phyloP scores from a whole-genome alignment of 92 coral and sea anemone species.

The Zoanthus gigantus region DNA sequence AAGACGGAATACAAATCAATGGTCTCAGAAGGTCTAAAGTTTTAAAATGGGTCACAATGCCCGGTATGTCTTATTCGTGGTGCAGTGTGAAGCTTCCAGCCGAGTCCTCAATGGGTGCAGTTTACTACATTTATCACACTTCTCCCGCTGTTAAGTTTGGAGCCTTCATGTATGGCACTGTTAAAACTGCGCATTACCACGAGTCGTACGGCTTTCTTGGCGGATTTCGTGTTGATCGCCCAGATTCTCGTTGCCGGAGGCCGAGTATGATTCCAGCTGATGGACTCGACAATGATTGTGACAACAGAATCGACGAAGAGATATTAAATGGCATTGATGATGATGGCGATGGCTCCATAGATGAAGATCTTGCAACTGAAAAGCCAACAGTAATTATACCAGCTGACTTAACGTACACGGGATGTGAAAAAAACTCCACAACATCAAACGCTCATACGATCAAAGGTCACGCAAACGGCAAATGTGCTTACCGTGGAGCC shows the following conservation, averaged over 20 bases:
- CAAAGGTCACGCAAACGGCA: conserved; percentile 60
- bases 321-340: conserved; percentile 77
- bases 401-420: conserved; percentile 34
- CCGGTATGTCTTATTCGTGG: conserved; percentile 59
- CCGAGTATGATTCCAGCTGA: conserved; percentile 72
- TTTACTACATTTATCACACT: conserved; percentile 72
- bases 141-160: conserved; percentile 77
- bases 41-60: conserved; percentile 55
- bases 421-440: conserved; percentile 42
- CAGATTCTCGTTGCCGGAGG: conserved; percentile 40
- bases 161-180: conserved; percentile 70
- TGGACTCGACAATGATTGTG: conserved; percentile 90
- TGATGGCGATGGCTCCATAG: conserved; percentile 83
- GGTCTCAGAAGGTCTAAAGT: conserved; percentile 28
- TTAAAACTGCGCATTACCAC: conserved; percentile 19
- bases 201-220: conserved; percentile 82
- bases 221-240: conserved; percentile 63
- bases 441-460: conserved; percentile 22
- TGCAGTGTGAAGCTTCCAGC: conserved; percentile 53
- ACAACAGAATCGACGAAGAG: conserved; percentile 87
- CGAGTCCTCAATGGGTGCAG: conserved; percentile 26
- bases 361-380: conserved; percentile 82
- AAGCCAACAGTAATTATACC: conserved; percentile 54
- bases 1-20: conserved; percentile 53
- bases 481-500: conserved; percentile 72